Evolutionary conservation across 2,113 vertebrate species (phyloP), one percentile per base, ranked within the genome.

Genomic region (Tricholaema leucomelas): DNA sequence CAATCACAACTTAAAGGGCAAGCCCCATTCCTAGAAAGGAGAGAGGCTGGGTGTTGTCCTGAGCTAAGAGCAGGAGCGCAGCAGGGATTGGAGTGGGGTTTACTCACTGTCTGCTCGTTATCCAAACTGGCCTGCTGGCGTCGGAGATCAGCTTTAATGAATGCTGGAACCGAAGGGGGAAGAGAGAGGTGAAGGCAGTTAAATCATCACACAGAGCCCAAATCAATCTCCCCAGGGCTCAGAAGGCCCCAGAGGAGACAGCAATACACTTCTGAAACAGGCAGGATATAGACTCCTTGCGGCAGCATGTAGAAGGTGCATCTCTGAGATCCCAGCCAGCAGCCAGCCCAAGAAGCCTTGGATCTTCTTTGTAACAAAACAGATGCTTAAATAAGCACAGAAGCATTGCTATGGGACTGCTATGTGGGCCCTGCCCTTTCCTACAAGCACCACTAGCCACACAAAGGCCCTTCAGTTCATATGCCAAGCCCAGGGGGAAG

Each of bases 121-220:
- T 96, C 93, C 81, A 94, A 87, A 97, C 98, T 99, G 81, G 98
- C 98, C 80, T 95, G 98, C 81, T 98, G 99, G 87, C 99, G 98
- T 80, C 98, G 97, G 40, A 99, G 98, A 87, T 99, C 99, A 6
- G 98, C 96, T 95, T 98, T 99, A 93, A 99, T 99, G 67, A 99
- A 97, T 61, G 92, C 99, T 99, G 96, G 59, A 44, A 88, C 10
- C 89, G n/a, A 77, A 36, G 66, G 48, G 90, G 59, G 28, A 69
- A 88, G 55, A 96, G 33, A 92, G 21, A 78, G 15, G 44, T 83
- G n/a, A 91, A 88, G 63, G 70, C 63, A 94, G 63, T 78, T 67
- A 82, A 86, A 21, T 79, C 63, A 88, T 33, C 3, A 16, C 58
- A 36, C 25, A 90, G n/a, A 76, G 15, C 55, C 61, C 18, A 44